phyloP scores from a whole-genome alignment of 2,888 invertebrate genomes.

The Drosophila robusta region DNA sequence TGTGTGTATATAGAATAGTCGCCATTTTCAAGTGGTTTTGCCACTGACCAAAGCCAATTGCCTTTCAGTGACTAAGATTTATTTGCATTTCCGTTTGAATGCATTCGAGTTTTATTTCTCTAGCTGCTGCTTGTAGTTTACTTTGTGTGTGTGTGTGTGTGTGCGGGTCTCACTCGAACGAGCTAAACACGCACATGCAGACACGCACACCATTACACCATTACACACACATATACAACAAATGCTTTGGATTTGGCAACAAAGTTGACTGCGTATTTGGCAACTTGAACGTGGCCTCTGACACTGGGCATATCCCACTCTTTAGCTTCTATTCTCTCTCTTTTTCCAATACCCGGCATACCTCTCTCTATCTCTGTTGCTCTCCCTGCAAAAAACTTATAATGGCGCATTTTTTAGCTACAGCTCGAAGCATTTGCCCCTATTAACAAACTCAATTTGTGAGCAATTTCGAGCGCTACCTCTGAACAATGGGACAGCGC shows the following conservation, averaged over 20 bases:
- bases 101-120: constrained; percentile 69
- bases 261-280: constrained; percentile 52
- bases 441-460: constrained; percentile 73
- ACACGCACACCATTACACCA: constrained; percentile 11
- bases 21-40: constrained; percentile 33
- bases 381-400: constrained; percentile 30
- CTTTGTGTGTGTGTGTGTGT: constrained; percentile 23
- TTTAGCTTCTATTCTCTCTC: neutral
- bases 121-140: constrained; percentile 27
- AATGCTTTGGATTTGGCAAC: constrained; percentile 41
- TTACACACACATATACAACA: constrained; percentile 13
- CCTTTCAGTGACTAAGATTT: constrained; percentile 74
- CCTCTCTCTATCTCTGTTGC: neutral
- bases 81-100: constrained; percentile 75
- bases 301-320: constrained; percentile 1
- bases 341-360: neutral
- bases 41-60: constrained; percentile 72
- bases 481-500: constrained; percentile 40
- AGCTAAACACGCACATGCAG: constrained; percentile 57
- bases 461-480: constrained; percentile 52
- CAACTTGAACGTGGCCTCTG: constrained; percentile 42
- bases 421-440: constrained; percentile 52
- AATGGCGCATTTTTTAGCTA: constrained; percentile 48
- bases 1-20: constrained; percentile 3
- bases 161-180: constrained; percentile 17